Evolutionary conservation across 1,140 invertebrate species (phyloP), one percentile per base, ranked within the genome.

Genomic region (Brachionus plicatilis): DNA sequence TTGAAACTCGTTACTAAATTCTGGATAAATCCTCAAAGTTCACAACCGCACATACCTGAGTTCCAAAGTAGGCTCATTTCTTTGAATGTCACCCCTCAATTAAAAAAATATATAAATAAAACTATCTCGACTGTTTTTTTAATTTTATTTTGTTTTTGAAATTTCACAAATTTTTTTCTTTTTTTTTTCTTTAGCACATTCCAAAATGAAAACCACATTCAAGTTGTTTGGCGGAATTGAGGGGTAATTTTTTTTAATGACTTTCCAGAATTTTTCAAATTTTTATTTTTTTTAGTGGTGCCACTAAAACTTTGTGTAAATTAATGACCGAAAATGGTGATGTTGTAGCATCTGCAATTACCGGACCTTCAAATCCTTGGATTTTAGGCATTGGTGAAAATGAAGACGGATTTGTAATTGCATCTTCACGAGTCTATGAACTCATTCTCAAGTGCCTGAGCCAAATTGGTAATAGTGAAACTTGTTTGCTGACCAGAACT

Each of bases 361-460:
- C 20, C 9, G 79, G 79, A 2, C 53, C 79, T 20, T 56, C 53
- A 12, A 82, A 82, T 65, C 79, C 79, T 24, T 82, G 79, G 79
- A 43, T 45, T 11, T 12, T 82, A 6, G 79, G 79, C 33, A 47
- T 50, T 5, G 79, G 53, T 27, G 43, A 60, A 37, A 68, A 65
- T 20, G 79, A 82, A 11, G 79, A 82, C 12, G 79, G 79, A 4
- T 82, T 82, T 47, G 24, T 43, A 33, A 37, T 82, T 24, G 50
- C 79, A 20, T 43, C 79, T 45, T 9, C 6, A 37, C 20, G 79
- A 14, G 7, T 82, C 17, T 37, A 33, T 47, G 79, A 82, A 9
- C 37, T 68, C 11, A 29, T 82, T 20, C 20, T 45, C 2, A 68
- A 41, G 12, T 82, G 79, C 33, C 12, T 82, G n/a, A 27, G 24